phyloP scores from a whole-genome alignment of 2,888 invertebrate species.

The Ellobium chinense region DNA sequence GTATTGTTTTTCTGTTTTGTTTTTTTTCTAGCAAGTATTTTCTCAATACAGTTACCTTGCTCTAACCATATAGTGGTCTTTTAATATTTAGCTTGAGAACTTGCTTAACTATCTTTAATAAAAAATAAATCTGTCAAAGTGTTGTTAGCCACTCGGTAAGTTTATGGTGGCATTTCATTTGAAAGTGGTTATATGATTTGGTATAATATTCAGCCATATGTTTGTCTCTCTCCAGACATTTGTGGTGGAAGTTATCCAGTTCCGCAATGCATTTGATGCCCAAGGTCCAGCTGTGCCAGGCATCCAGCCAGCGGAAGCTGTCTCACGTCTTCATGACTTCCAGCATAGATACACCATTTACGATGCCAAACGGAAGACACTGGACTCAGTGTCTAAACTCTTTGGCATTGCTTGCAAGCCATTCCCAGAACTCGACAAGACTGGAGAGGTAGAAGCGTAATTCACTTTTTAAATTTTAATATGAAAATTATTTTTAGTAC shows the following conservation, averaged over 20 bases:
- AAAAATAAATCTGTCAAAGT: too few species aligned
- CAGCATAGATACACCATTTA: slow-evolving; percentile 75
- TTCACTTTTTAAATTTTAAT: too few species aligned
- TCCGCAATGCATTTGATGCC: slow-evolving; percentile 79
- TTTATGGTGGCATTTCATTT: background rate
- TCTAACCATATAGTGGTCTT: too few species aligned
- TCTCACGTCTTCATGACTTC: slow-evolving; percentile 76
- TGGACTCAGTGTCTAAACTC: slow-evolving; percentile 78
- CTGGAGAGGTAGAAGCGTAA: slow-evolving; percentile 73
- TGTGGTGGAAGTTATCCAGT: slow-evolving; percentile 79
- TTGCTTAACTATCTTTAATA: too few species aligned
- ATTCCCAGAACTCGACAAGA: slow-evolving; percentile 78
- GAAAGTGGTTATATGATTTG: background rate
- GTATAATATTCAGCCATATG: too few species aligned
- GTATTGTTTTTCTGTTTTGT: too few species aligned
- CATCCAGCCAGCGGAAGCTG: slow-evolving; percentile 77
- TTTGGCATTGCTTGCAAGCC: slow-evolving; percentile 78
- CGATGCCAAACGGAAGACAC: slow-evolving; percentile 76
- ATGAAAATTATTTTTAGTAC: too few species aligned
- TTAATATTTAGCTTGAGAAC: too few species aligned
- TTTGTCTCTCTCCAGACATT: slow-evolving; percentile 71
- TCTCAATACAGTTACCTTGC: too few species aligned
- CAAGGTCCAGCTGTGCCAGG: slow-evolving; percentile 78
- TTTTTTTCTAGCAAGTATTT: too few species aligned
- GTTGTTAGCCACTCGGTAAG: background rate